These are phyloP conservation scores for Gallinago undulata DNA, from an alignment of 2,113 vertebrate genomes.

Conservation along the genomic window DNA sequence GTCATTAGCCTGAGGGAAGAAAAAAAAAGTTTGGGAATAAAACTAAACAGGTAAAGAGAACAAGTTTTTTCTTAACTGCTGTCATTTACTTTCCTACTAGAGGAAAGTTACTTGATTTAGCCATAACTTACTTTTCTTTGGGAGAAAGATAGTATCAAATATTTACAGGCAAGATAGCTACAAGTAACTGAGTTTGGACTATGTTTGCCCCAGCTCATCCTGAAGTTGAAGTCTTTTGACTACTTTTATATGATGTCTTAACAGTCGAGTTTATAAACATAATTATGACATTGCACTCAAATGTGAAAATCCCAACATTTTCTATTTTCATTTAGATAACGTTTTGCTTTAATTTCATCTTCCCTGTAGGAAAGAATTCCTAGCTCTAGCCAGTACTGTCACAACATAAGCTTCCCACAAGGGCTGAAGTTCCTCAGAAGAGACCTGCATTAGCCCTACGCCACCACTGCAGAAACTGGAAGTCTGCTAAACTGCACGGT, in stretches of 20 bases:
- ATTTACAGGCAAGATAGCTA: neutral
- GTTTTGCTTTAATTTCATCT: neutral
- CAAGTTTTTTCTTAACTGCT: neutral
- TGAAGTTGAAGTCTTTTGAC: neutral
- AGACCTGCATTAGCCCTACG: neutral
- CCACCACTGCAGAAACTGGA: neutral
- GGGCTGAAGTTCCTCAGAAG: neutral
- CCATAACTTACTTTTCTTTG: neutral
- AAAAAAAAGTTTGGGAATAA: neutral
- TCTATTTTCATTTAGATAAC: neutral
- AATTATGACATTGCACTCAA: accelerated
- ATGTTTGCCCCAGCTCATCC: neutral
- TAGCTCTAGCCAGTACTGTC: neutral
- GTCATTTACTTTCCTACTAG: neutral
- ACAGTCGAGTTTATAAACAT: neutral
- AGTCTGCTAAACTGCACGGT: neutral
- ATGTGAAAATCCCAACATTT: neutral
- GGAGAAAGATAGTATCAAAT: neutral
- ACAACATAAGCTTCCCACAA: neutral
- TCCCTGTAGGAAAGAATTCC: neutral
- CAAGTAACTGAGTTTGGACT: neutral
- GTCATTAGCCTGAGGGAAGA: neutral
- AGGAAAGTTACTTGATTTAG: neutral
- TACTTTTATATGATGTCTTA: neutral
- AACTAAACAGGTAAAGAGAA: neutral